Percentiles rank a stretch among this genome's conserved stretches.
phyloP scores from a whole-genome alignment of 2,797 vertebrate species.

The Thalassophryne amazonica region DNA sequence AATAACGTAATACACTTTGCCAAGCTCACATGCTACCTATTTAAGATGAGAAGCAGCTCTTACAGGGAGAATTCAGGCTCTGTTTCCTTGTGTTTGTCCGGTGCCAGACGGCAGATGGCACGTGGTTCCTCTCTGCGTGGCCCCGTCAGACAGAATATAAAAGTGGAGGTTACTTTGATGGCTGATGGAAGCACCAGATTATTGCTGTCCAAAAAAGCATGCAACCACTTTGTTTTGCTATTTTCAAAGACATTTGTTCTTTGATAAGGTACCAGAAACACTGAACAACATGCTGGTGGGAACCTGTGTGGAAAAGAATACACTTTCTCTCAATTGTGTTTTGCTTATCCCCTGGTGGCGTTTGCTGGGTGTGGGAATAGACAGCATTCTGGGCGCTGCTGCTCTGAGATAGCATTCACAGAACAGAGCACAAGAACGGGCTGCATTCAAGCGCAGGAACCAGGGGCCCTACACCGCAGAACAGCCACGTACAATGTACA shows the following conservation, averaged over 20 bases:
- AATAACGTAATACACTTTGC: too few relatives aligned
- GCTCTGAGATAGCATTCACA: slow-evolving; percentile 96
- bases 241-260: slow-evolving; percentile 86
- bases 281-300: slow-evolving; percentile 88
- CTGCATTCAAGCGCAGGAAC: slow-evolving; percentile 85
- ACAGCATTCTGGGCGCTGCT: slow-evolving; percentile 78
- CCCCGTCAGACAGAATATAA: slow-evolving; percentile 54
- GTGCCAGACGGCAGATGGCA: slow-evolving; percentile 42
- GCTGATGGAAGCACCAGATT: slow-evolving; percentile 87
- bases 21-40: too few relatives aligned
- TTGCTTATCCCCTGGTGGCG: slow-evolving; percentile 84
- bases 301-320: slow-evolving; percentile 92
- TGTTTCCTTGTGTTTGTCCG: neutral
- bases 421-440: slow-evolving; percentile 75
- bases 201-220: slow-evolving; percentile 76
- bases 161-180: slow-evolving; percentile 78
- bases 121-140: slow-evolving; percentile 29
- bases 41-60: slow-evolving; percentile 13
- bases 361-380: slow-evolving; percentile 87
- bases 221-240: slow-evolving; percentile 88
- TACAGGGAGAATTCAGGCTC: neutral
- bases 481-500: slow-evolving; percentile 90
- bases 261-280: slow-evolving; percentile 92
- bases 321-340: slow-evolving; percentile 85
- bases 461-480: slow-evolving; percentile 81